Percentiles rank a stretch among this genome's conserved stretches.
Conservation (phyloP, 2,113 vertebrate genomes). For the Lamprotornis superbus region DNA sequence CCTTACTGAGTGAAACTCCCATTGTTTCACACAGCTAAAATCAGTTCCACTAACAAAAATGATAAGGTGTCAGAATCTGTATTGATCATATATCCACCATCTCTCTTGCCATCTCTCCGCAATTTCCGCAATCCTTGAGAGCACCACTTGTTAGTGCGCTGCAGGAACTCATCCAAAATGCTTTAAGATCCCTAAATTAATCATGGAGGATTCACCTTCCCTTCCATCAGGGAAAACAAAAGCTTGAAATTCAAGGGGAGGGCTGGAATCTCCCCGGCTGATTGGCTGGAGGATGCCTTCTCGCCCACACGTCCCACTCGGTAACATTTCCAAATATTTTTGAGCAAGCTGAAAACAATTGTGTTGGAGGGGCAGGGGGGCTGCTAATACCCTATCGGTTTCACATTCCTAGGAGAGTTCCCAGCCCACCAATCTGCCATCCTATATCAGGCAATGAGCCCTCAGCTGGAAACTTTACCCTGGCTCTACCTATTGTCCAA, state of each 20-base stretch:
- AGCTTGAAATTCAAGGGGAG: slow-evolving; percentile 61
- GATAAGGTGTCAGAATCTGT: neutral
- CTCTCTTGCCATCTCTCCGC: neutral
- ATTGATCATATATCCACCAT: neutral
- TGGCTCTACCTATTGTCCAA: slow-evolving; percentile 50
- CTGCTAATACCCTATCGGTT: slow-evolving; percentile 64
- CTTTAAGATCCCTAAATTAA: slow-evolving; percentile 41
- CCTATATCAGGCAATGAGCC: slow-evolving; percentile 63
- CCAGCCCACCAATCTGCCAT: slow-evolving; percentile 42
- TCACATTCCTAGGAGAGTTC: slow-evolving; percentile 65
- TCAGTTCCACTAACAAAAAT: neutral
- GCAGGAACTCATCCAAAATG: slow-evolving; percentile 42
- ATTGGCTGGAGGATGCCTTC: slow-evolving; percentile 50
- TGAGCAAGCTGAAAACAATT: slow-evolving; percentile 64
- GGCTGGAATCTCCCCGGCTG: slow-evolving; percentile 26
- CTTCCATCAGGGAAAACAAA: slow-evolving; percentile 50
- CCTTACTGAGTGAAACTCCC: neutral
- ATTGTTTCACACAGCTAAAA: neutral
- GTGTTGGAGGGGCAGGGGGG: slow-evolving; percentile 53
- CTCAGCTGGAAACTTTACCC: slow-evolving; percentile 64
- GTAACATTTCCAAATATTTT: slow-evolving; percentile 64
- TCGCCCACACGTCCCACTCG: neutral
- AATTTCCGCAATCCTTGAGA: neutral
- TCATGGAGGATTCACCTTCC: slow-evolving; percentile 19
- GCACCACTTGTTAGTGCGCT: neutral